phyloP scores from a whole-genome alignment of 2,888 invertebrate genomes.

The Neoscelio sp. region DNA sequence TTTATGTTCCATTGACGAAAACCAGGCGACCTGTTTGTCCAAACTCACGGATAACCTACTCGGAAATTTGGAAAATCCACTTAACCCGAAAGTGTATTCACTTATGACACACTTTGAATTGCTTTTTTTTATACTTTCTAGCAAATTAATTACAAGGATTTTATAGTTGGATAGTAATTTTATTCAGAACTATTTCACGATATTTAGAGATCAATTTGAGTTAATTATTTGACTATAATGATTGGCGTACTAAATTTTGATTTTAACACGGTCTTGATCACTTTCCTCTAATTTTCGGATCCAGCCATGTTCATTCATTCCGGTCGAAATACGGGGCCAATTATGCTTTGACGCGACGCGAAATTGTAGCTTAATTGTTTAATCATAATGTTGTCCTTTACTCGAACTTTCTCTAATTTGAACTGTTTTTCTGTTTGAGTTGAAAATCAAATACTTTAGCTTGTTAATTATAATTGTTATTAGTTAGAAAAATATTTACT shows the following conservation, averaged over 20 bases:
- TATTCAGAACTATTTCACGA: too few relatives aligned
- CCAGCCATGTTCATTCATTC: constrained; percentile 45
- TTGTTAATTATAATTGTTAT: too few relatives aligned
- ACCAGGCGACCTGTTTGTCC: neutral
- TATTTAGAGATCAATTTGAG: too few relatives aligned
- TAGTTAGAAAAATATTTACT: too few relatives aligned
- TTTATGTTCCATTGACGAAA: constrained; percentile 27
- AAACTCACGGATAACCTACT: constrained; percentile 1
- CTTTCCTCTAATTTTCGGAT: constrained; percentile 39
- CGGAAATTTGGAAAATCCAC: constrained; percentile 10
- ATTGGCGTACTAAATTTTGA: constrained; percentile 12
- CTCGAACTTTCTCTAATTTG: too few relatives aligned
- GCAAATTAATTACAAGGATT: too few relatives aligned
- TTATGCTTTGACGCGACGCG: constrained; percentile 40
- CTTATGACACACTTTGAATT: neutral
- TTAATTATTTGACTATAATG: too few relatives aligned
- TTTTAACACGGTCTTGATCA: constrained; percentile 11
- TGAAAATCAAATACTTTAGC: too few relatives aligned
- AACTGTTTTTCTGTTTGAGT: too few relatives aligned
- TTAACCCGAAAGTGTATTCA: neutral
- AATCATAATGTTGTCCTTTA: constrained; percentile 36
- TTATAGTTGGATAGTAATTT: too few relatives aligned
- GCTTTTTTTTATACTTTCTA: neutral
- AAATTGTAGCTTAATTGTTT: constrained; percentile 59
- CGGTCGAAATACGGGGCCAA: constrained; percentile 43